phyloP scores from a whole-genome alignment of 1,140 invertebrate species.

The Saxidomus purpurata region DNA sequence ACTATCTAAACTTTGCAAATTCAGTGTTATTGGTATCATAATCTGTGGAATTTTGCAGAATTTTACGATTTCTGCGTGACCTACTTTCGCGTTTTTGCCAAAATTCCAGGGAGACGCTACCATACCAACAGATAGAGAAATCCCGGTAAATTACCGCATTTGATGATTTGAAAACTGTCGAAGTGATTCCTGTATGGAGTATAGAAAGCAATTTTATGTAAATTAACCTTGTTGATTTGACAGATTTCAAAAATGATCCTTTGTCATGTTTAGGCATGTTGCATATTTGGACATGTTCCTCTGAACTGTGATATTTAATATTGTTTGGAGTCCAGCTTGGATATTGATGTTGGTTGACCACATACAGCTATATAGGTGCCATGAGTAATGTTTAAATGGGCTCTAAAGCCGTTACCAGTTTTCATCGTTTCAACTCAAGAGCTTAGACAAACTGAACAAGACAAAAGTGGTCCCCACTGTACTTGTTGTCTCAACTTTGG shows the following conservation, averaged over 20 bases:
- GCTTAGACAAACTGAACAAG: too few species aligned
- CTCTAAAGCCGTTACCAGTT: too few species aligned
- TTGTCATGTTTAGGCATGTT: constrained; percentile 63
- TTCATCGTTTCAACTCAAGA: too few species aligned
- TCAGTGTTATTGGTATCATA: background rate
- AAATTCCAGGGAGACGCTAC: constrained; percentile 50
- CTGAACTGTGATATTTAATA: too few species aligned
- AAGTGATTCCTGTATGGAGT: constrained; percentile 24
- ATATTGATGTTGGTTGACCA: too few species aligned
- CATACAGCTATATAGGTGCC: too few species aligned
- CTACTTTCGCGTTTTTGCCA: constrained; percentile 58
- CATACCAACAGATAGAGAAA: constrained; percentile 23
- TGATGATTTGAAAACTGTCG: background rate
- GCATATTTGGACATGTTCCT: constrained; percentile 54
- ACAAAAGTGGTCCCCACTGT: too few species aligned
- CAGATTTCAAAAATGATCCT: background rate
- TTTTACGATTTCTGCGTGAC: background rate
- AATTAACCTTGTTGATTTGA: too few species aligned
- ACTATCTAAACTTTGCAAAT: background rate
- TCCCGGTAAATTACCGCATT: background rate
- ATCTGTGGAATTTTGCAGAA: background rate
- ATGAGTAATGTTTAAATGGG: too few species aligned
- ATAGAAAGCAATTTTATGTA: too few species aligned
- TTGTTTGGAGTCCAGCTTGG: too few species aligned
- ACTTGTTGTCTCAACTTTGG: too few species aligned